Conservation (phyloP, 2,113 vertebrate genomes). For the Seriola aureovittata region DNA sequence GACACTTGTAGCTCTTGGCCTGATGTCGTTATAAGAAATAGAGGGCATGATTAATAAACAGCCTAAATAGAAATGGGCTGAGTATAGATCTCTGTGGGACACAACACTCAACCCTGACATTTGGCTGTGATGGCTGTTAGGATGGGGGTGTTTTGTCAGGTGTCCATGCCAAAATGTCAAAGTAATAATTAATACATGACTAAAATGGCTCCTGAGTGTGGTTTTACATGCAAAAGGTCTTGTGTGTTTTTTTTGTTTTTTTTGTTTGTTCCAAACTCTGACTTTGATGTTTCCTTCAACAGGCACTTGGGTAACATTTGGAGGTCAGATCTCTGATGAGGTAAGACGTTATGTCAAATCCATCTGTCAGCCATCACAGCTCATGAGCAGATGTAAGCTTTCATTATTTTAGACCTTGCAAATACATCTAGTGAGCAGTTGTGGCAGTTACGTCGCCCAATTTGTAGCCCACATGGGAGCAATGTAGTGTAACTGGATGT, state of each 20-base stretch:
- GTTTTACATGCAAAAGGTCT: slow-evolving; percentile 6
- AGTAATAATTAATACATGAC: slow-evolving; percentile 29
- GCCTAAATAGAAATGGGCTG: too few relatives aligned
- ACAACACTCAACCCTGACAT: slow-evolving; percentile 54
- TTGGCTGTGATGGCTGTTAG: slow-evolving; percentile 43
- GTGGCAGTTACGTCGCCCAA: slow-evolving; percentile 7
- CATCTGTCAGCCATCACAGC: slow-evolving; percentile 23
- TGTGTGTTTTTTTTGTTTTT: not conserved
- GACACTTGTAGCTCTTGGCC: too few relatives aligned
- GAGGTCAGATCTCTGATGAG: slow-evolving; percentile 98
- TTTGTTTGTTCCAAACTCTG: slow-evolving; percentile 39
- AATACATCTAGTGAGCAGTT: not conserved
- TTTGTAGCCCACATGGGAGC: slow-evolving; percentile 14
- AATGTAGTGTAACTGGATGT: slow-evolving; percentile 26
- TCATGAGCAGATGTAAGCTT: slow-evolving; percentile 11
- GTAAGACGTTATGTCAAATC: slow-evolving; percentile 82
- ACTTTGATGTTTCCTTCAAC: slow-evolving; percentile 66
- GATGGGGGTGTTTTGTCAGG: slow-evolving; percentile 19
- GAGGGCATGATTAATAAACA: too few relatives aligned
- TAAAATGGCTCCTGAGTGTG: not conserved
- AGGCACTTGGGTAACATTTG: slow-evolving; percentile 99
- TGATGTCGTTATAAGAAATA: too few relatives aligned
- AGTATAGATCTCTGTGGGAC: not conserved
- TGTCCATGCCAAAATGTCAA: slow-evolving; percentile 56
- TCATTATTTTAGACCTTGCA: slow-evolving; percentile 18